phyloP scores from a whole-genome alignment of 92 coral and sea anemone genomes.

The Siderastrea radians region DNA sequence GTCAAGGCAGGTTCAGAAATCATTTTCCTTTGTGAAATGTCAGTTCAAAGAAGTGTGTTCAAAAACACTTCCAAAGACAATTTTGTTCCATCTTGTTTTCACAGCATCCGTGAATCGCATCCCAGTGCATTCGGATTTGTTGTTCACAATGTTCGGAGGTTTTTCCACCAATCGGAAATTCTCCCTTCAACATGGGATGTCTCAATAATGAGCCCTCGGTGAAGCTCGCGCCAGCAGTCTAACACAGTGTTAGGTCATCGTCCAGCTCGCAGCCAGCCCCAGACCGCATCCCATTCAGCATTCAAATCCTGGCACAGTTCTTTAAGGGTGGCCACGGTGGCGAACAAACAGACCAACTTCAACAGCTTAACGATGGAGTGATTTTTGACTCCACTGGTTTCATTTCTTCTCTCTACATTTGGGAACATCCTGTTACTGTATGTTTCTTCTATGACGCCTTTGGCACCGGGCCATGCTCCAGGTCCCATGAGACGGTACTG shows the following conservation, averaged over 20 bases:
- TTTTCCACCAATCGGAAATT: not conserved
- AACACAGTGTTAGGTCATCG: conserved; percentile 15
- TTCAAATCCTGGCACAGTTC: conserved; percentile 37
- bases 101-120: not conserved
- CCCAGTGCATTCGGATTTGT: not conserved
- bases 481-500: conserved; percentile 95
- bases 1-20: not conserved
- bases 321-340: conserved; percentile 37
- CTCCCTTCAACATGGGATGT: not conserved
- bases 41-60: not conserved
- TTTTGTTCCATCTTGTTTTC: not conserved
- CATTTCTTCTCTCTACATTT: conserved; percentile 8
- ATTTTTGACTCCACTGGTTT: not conserved
- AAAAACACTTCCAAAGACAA: not conserved
- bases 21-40: not conserved
- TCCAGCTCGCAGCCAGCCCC: conserved; percentile 48
- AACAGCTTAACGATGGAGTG: conserved; percentile 20
- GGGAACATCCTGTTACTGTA: conserved; percentile 73
- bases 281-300: conserved; percentile 46
- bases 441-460: conserved; percentile 74
- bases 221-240: not conserved
- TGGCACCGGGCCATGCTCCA: conserved; percentile 89
- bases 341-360: conserved; percentile 32
- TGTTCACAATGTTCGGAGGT: not conserved
- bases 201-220: not conserved